phyloP scores from a whole-genome alignment of 2,113 vertebrate species.

The Garra rufa region DNA sequence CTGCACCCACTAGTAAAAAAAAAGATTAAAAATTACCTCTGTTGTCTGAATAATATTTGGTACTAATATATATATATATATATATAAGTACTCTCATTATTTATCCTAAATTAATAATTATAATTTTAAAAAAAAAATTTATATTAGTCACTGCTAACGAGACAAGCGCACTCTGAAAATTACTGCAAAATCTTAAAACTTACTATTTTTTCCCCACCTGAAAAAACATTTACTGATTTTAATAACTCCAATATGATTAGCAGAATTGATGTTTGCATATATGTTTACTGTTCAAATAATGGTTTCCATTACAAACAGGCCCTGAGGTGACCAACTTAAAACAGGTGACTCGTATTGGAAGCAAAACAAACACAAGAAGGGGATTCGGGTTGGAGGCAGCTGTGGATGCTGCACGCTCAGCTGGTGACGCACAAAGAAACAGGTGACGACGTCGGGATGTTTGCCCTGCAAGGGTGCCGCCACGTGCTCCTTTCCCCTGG shows the following conservation, averaged over 20 bases:
- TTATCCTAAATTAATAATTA: too few relatives aligned
- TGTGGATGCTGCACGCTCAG: constrained; percentile 53
- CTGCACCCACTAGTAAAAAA: too few relatives aligned
- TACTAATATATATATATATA: too few relatives aligned
- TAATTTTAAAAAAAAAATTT: too few relatives aligned
- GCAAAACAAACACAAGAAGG: constrained; percentile 5
- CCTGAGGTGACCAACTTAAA: constrained; percentile 22
- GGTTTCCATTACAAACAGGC: constrained; percentile 38
- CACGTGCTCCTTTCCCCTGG: constrained; percentile 22
- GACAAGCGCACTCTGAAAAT: too few relatives aligned
- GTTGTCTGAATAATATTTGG: too few relatives aligned
- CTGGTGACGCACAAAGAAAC: constrained; percentile 52
- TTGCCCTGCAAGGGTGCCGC: constrained; percentile 36
- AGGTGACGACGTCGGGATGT: constrained; percentile 53
- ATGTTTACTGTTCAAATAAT: constrained; percentile 16
- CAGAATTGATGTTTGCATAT: constrained; percentile 3
- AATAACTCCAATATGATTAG: background rate
- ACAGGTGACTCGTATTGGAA: constrained; percentile 45
- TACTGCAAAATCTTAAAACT: too few relatives aligned
- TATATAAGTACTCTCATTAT: too few relatives aligned
- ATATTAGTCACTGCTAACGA: too few relatives aligned
- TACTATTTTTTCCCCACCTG: too few relatives aligned
- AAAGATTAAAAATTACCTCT: too few relatives aligned
- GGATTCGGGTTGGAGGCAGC: constrained; percentile 33
- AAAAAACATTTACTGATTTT: constrained; percentile 11